These are phyloP conservation scores for Synanthedon vespiformis DNA, from an alignment of 2,888 invertebrate species.

Conservation along the genomic window DNA sequence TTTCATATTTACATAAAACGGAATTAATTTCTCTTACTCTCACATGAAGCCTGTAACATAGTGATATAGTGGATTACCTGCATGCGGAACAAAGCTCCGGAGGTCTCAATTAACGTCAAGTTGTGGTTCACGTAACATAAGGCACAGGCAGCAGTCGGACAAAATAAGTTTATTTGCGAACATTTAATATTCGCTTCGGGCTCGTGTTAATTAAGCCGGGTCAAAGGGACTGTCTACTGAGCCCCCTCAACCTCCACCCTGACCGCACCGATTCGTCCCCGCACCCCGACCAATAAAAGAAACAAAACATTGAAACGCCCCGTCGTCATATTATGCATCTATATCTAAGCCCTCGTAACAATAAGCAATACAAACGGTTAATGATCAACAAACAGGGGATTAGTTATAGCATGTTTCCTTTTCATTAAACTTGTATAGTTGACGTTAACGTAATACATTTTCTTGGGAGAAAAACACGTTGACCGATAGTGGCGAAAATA, in stretches of 20 bases:
- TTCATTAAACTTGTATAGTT: background rate
- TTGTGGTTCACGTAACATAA: conserved; percentile 12
- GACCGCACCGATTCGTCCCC: conserved; percentile 2
- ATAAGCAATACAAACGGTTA: background rate
- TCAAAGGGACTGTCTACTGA: conserved; percentile 23
- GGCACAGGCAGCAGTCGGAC: conserved; percentile 3
- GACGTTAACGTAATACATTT: background rate
- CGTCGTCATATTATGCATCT: conserved; percentile 8
- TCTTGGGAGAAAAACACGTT: conserved; percentile 9
- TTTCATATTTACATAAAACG: too few species aligned
- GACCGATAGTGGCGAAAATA: conserved; percentile 45
- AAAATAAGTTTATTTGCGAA: conserved; percentile 54
- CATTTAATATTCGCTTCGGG: conserved; percentile 60
- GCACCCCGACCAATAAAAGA: background rate
- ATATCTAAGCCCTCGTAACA: background rate
- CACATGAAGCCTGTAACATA: background rate
- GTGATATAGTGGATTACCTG: background rate
- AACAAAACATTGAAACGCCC: conserved; percentile 1
- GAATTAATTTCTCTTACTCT: too few species aligned
- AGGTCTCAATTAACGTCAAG: conserved; percentile 32
- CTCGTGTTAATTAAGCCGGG: conserved; percentile 48
- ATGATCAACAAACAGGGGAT: background rate
- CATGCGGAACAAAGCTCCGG: conserved; percentile 15
- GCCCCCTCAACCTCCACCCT: conserved; percentile 5
- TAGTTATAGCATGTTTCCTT: background rate